Evolutionary conservation across 2,113 vertebrate genomes (phyloP), one percentile per base, ranked within the genome.

Genomic region (Otus sunia): DNA sequence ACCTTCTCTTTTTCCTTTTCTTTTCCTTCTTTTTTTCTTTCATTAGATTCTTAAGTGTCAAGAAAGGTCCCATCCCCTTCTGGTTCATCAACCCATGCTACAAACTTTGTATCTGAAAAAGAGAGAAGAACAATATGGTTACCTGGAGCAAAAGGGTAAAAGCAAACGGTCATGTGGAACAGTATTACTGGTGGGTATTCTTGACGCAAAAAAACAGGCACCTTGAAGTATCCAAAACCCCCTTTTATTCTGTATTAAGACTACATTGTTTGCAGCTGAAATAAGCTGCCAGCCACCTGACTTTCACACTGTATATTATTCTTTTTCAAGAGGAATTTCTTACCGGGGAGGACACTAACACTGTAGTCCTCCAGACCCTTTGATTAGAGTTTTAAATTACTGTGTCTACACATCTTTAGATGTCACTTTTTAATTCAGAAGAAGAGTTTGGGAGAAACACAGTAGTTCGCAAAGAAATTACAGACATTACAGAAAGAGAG

Each of bases 91-190:
- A 19, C 13, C 90, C 96, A 66, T 37, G 56, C 97, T 96, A 97
- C 94, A 97, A 97, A 1, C 95, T 88, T 76, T 97, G 97, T 69
- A 98, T 86, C 98, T 98, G 95, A 68, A 96, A 94, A 58, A 64
- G 30, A 67, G 93, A 53, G 79, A 78, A 87, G 30, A 84, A 32
- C 58, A 76, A 21, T 39, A 53, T 52, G 32, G 25, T 76, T 53
- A 56, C 55, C 41, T 60, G 29, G 62, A 72, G 39, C 17, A 39
- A 49, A 52, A 39, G 15, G 64, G 5, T 68, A 45, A 80, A 79
- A 71, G 41, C 47, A 81, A 13, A 39, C 5, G 23, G 26, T 37
- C 15, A 8, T 4, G 14, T 56, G 69, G 59, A 85, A 75, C 18
- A 34, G 58, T 52, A 14, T 45, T 55, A 37, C 21, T 36, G 45